Percentiles rank a stretch among this genome's conserved stretches.
These are phyloP conservation scores for Lasioglossum lativentre DNA, from an alignment of 2,888 invertebrate species.

Conservation along the genomic window DNA sequence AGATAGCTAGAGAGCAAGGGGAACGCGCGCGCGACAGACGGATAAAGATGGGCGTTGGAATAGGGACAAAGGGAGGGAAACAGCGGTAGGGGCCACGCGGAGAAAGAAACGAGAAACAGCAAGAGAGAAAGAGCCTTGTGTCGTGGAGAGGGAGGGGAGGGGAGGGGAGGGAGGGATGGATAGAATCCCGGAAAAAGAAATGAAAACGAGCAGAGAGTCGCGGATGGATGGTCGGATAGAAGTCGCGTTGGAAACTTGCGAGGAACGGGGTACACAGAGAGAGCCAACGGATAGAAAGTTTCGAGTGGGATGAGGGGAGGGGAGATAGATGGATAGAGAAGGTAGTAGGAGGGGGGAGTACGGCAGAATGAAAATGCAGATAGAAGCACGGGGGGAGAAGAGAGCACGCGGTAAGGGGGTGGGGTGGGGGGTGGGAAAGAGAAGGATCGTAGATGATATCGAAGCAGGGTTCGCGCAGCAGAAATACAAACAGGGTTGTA, in stretches of 20 bases:
- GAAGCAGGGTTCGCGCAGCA: conserved; percentile 56
- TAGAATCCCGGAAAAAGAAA: conserved; percentile 35
- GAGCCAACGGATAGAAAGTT: conserved; percentile 11
- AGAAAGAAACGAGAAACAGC: not conserved
- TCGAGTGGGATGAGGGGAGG: not conserved
- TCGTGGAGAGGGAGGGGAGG: not conserved
- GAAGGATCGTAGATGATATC: conserved; percentile 57
- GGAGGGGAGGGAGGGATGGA: not conserved
- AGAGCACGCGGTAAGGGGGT: not conserved
- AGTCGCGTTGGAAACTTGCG: conserved; percentile 3
- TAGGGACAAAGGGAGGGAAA: conserved; percentile 24
- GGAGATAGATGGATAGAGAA: conserved; percentile 2
- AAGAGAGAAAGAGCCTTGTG: not conserved
- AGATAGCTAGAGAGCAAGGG: conserved; percentile 8
- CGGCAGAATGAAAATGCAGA: not conserved
- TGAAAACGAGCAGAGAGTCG: conserved; percentile 24
- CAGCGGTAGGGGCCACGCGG: not conserved
- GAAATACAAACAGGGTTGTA: conserved; percentile 67
- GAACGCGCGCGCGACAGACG: conserved; percentile 21
- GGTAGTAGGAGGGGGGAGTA: not conserved
- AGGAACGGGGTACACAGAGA: not conserved
- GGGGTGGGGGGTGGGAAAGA: not conserved
- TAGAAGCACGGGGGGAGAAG: not conserved
- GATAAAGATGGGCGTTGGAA: conserved; percentile 43
- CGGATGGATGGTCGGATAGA: conserved; percentile 36